These are phyloP conservation scores for Myotis myotis DNA, from an alignment of 2,797 vertebrate genomes.

Conservation along the genomic window DNA sequence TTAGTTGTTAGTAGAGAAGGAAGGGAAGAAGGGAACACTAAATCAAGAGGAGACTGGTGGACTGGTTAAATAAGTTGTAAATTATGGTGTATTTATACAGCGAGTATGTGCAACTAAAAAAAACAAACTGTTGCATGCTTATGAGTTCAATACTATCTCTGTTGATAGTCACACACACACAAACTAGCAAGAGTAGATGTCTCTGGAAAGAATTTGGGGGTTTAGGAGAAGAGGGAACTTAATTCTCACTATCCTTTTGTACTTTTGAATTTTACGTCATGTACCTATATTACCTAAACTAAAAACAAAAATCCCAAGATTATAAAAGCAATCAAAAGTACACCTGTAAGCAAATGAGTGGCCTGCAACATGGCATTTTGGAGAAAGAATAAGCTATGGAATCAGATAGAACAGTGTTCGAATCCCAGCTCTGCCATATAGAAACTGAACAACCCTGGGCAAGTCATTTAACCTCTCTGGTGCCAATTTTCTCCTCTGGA, in stretches of 20 bases:
- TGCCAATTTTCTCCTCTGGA: neutral
- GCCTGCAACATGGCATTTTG: neutral
- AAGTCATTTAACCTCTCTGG: neutral
- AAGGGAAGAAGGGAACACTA: neutral
- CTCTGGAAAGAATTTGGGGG: neutral
- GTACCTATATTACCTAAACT: neutral
- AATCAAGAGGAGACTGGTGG: neutral
- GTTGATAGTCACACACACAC: neutral
- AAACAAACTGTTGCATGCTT: neutral
- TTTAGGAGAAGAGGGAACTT: neutral
- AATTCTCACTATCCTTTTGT: neutral
- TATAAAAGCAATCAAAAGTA: neutral
- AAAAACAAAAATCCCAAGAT: neutral
- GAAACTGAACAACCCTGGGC: neutral
- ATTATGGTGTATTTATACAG: neutral
- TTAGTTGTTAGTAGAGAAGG: neutral
- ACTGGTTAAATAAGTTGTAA: conserved; percentile 30
- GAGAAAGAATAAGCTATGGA: neutral
- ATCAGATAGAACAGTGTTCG: neutral
- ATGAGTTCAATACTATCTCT: neutral
- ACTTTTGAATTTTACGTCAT: neutral
- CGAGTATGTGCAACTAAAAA: neutral
- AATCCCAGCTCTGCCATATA: neutral
- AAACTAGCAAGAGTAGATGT: neutral
- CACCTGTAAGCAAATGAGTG: neutral